Conservation (phyloP, 2,113 vertebrate species). For the Nanorana parkeri region DNA sequence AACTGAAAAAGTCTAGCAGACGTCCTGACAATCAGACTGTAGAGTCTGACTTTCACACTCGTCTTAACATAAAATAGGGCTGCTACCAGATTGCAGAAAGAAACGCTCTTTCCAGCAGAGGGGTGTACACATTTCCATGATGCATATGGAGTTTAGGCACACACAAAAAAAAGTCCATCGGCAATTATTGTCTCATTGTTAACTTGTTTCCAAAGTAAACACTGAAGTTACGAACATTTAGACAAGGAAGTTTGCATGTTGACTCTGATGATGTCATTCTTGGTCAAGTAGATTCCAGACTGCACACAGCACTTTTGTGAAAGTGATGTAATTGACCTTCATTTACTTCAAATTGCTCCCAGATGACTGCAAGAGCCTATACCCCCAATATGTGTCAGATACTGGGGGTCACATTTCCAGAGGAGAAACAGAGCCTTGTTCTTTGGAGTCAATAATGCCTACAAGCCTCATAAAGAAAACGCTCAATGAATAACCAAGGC, state of each 20-base stretch:
- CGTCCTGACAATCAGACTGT: too few species aligned
- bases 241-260: slow-evolving; percentile 10
- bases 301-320: neutral
- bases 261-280: slow-evolving; percentile 24
- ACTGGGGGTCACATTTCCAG: neutral
- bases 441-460: neutral
- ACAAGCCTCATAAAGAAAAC: too few species aligned
- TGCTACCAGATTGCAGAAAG: neutral
- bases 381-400: neutral
- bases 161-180: slow-evolving; percentile 22
- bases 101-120: neutral
- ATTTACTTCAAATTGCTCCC: slow-evolving; percentile 15
- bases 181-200: slow-evolving; percentile 22
- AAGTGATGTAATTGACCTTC: slow-evolving; percentile 21
- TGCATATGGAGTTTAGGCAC: slow-evolving; percentile 3
- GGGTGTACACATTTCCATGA: slow-evolving; percentile 28
- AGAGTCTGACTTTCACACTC: neutral
- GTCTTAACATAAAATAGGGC: neutral
- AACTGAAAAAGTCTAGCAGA: too few species aligned
- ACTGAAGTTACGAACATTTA: neutral
- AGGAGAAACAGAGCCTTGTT: neutral
- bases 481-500: too few species aligned
- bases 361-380: slow-evolving; percentile 17
- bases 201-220: slow-evolving; percentile 24
- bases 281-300: slow-evolving; percentile 18